These are phyloP conservation scores for Drosophila virilis DNA, from an alignment of 1,140 invertebrate species.

Conservation along the genomic window DNA sequence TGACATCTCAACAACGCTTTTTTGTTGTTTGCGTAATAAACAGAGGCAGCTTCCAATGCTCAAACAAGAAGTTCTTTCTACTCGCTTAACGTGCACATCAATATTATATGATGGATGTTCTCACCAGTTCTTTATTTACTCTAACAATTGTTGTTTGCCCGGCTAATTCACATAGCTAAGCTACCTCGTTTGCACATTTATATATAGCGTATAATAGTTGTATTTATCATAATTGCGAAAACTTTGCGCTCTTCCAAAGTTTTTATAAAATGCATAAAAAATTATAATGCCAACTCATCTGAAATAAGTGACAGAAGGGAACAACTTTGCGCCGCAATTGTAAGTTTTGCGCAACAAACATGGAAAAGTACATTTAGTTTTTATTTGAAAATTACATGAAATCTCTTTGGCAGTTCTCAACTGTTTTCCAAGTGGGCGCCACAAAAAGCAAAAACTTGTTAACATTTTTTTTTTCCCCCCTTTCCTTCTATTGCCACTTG, in stretches of 20 bases:
- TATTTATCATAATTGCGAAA: slow-evolving; percentile 41
- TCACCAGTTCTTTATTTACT: background rate
- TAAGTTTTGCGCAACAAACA: slow-evolving; percentile 17
- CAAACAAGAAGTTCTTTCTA: slow-evolving; percentile 7
- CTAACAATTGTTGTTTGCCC: background rate
- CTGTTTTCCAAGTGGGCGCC: slow-evolving; percentile 26
- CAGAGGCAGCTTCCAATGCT: slow-evolving; percentile 26
- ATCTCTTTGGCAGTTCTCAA: slow-evolving; percentile 27
- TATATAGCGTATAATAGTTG: background rate
- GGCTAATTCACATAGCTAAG: background rate
- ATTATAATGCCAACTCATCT: slow-evolving; percentile 42
- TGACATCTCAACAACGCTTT: slow-evolving; percentile 22
- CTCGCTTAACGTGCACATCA: background rate
- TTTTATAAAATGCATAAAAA: slow-evolving; percentile 24
- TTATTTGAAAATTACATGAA: slow-evolving; percentile 34
- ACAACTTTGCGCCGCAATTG: slow-evolving; percentile 1
- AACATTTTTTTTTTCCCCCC: background rate
- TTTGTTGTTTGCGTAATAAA: slow-evolving; percentile 26
- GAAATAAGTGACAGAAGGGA: slow-evolving; percentile 27
- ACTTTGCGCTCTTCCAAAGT: background rate
- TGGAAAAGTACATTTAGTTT: slow-evolving; percentile 16
- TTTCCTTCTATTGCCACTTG: background rate
- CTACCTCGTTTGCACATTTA: background rate
- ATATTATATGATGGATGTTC: background rate
- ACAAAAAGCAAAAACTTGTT: slow-evolving; percentile 18